phyloP scores from a whole-genome alignment of 2,888 invertebrate genomes.

The Elgonia sp. region DNA sequence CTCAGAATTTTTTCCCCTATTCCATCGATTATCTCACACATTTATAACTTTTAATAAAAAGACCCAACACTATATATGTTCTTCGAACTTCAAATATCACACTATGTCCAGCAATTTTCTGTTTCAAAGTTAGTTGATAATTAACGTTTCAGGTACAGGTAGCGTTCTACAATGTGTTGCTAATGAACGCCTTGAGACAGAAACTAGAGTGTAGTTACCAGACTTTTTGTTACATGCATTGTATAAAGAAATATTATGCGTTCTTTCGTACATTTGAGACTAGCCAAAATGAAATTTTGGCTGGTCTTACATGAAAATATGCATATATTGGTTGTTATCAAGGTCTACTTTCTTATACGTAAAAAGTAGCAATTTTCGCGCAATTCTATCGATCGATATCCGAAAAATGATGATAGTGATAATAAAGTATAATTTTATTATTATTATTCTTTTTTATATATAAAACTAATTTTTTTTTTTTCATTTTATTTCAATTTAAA shows the following conservation, averaged over 20 bases:
- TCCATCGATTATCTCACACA: too few species aligned
- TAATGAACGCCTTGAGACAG: slow-evolving; percentile 62
- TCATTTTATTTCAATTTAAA: too few species aligned
- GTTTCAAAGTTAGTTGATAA: slow-evolving; percentile 31
- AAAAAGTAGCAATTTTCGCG: not conserved
- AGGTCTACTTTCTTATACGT: not conserved
- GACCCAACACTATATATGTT: too few species aligned
- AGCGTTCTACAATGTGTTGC: slow-evolving; percentile 47
- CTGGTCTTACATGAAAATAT: too few species aligned
- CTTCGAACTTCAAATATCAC: not conserved
- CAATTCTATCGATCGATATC: too few species aligned
- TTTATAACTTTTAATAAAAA: too few species aligned
- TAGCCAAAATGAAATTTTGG: not conserved
- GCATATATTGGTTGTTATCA: not conserved
- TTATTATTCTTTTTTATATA: too few species aligned
- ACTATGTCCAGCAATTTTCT: not conserved
- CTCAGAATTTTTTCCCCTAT: too few species aligned
- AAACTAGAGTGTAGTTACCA: not conserved
- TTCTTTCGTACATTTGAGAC: not conserved
- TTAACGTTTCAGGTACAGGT: slow-evolving; percentile 27
- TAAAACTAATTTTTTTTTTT: too few species aligned
- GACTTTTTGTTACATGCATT: slow-evolving; percentile 50
- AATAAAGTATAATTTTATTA: too few species aligned
- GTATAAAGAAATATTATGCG: slow-evolving; percentile 26
- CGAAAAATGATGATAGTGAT: too few species aligned